Percentiles rank a stretch among this genome's conserved stretches.
Evolutionary conservation across 2,797 vertebrate species (phyloP).

Genomic region (Myiotriccus ornatus): DNA sequence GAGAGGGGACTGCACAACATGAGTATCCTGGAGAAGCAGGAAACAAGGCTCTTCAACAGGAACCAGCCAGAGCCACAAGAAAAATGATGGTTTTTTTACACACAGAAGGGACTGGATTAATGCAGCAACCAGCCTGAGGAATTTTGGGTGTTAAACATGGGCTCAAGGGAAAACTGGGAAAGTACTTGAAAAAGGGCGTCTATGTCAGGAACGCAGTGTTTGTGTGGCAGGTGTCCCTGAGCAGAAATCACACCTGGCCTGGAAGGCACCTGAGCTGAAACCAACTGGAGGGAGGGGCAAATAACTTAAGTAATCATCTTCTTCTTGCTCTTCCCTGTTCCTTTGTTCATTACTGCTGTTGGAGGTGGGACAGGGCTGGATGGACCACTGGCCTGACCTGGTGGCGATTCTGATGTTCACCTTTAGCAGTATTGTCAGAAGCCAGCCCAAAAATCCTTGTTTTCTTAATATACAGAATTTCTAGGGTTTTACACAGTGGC

Average conservation of each 20-base stretch:
- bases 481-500: neutral
- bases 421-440: neutral
- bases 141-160: neutral
- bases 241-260: neutral
- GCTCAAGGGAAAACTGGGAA: neutral
- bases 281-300: neutral
- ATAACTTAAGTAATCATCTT: rapidly evolving
- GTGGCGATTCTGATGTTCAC: neutral
- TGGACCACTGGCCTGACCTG: neutral
- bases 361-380: neutral
- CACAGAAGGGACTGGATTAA: neutral
- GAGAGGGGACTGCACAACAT: neutral
- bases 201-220: rapidly evolving
- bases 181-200: neutral
- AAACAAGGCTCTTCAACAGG: neutral
- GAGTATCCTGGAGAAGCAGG: neutral
- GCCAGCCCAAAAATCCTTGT: neutral
- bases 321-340: neutral
- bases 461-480: neutral
- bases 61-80: neutral
- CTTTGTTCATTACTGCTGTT: neutral
- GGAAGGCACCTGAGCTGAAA: neutral
- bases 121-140: neutral
- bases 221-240: neutral
- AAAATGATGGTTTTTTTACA: rapidly evolving